These are phyloP conservation scores for Phalacrocorax aristotelis DNA, from an alignment of 2,113 vertebrate species.

Conservation along the genomic window DNA sequence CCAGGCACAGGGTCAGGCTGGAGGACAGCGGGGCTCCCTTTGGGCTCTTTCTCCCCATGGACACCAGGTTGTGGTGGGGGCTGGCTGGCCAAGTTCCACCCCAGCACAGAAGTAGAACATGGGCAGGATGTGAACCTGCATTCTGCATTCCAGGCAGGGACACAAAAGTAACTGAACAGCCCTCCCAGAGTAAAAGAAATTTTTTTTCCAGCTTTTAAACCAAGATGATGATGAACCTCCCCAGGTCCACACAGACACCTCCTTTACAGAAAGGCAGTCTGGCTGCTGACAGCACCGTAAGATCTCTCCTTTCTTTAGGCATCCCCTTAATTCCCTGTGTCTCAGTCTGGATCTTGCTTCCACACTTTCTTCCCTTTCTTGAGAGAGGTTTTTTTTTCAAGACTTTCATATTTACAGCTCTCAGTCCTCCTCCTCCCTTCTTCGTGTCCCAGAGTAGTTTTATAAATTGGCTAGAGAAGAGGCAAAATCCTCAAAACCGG, in stretches of 20 bases:
- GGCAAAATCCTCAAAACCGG: background rate
- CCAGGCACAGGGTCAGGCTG: background rate
- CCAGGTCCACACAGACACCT: background rate
- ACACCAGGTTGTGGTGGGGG: background rate
- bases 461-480: background rate
- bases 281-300: background rate
- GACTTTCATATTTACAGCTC: background rate
- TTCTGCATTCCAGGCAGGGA: background rate
- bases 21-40: background rate
- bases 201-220: background rate
- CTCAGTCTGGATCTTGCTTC: background rate
- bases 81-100: background rate
- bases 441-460: background rate
- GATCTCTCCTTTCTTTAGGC: background rate
- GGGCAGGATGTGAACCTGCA: background rate
- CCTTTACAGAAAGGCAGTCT: background rate
- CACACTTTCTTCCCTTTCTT: background rate
- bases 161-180: background rate
- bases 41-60: background rate
- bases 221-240: background rate
- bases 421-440: background rate
- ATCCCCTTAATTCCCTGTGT: background rate
- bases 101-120: background rate
- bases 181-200: background rate
- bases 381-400: background rate